These are phyloP conservation scores for Resseliella maxima DNA, from an alignment of 2,888 invertebrate genomes.

Conservation along the genomic window DNA sequence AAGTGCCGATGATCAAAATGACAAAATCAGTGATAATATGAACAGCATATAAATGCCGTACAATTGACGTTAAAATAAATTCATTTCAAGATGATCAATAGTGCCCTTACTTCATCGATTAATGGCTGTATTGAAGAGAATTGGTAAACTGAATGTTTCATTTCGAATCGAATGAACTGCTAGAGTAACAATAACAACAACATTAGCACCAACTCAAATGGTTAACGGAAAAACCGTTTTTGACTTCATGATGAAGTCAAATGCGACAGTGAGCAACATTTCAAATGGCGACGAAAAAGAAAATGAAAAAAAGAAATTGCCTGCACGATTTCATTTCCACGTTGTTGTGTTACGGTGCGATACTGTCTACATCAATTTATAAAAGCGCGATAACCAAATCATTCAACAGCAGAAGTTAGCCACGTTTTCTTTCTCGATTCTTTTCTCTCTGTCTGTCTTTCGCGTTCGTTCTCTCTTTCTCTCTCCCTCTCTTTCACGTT, in stretches of 20 bases:
- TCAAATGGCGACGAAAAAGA: not conserved
- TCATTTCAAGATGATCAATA: not conserved
- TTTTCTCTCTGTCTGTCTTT: too few species aligned
- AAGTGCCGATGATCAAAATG: conserved; percentile 35
- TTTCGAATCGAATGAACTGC: not conserved
- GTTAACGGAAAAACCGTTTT: conserved; percentile 5
- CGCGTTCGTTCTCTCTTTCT: too few species aligned
- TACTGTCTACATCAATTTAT: conserved; percentile 44
- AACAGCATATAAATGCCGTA: conserved; percentile 31
- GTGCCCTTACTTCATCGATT: conserved; percentile 8
- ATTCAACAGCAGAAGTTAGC: not conserved
- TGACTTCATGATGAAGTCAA: not conserved
- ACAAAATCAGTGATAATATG: conserved; percentile 36
- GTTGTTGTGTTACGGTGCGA: not conserved
- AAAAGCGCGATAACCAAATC: conserved; percentile 39
- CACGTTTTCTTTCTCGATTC: not conserved
- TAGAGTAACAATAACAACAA: not conserved
- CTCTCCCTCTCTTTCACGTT: too few species aligned
- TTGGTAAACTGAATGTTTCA: not conserved
- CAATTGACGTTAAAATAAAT: conserved; percentile 32
- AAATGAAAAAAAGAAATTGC: not conserved
- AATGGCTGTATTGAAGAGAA: not conserved
- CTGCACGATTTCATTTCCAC: conserved; percentile 48
- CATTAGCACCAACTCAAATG: not conserved
- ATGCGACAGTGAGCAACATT: not conserved